Conservation (phyloP, 2,888 invertebrate genomes). For the Tuberolachnus salignus region DNA sequence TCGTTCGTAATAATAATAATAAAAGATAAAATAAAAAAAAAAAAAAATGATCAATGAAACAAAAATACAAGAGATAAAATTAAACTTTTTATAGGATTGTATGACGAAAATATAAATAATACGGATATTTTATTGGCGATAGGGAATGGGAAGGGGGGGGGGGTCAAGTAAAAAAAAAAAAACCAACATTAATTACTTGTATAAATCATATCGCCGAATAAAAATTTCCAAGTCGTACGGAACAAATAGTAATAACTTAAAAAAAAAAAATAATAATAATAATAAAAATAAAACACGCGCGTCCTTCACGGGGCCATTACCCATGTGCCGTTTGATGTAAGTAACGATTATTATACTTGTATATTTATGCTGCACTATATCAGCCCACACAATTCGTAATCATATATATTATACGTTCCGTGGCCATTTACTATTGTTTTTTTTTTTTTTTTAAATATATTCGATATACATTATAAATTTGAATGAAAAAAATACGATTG, state of each 20-base stretch:
- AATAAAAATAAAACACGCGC: neutral
- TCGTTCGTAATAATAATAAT: too few species aligned
- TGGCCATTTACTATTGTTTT: neutral
- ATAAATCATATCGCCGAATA: conserved; percentile 21
- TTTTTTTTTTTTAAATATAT: too few species aligned
- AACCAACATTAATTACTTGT: neutral
- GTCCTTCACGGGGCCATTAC: conserved; percentile 41
- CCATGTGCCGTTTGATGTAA: conserved; percentile 4
- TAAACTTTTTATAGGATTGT: too few species aligned
- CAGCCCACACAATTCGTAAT: conserved; percentile 16
- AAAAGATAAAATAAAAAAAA: too few species aligned
- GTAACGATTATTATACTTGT: neutral
- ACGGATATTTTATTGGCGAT: too few species aligned
- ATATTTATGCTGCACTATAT: neutral
- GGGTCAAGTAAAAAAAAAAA: neutral
- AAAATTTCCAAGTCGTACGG: conserved; percentile 21
- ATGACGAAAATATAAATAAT: neutral
- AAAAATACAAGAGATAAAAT: too few species aligned
- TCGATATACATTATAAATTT: too few species aligned
- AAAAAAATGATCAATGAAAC: too few species aligned
- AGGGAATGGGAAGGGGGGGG: too few species aligned
- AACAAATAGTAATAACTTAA: conserved; percentile 11
- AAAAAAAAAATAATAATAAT: conserved; percentile 19
- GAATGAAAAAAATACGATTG: too few species aligned
- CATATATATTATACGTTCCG: neutral